A percentile compares a stretch with the other conserved stretches of the same genome.
Conservation (phyloP, 2,888 invertebrate species). For the Dilophus febrilis region DNA sequence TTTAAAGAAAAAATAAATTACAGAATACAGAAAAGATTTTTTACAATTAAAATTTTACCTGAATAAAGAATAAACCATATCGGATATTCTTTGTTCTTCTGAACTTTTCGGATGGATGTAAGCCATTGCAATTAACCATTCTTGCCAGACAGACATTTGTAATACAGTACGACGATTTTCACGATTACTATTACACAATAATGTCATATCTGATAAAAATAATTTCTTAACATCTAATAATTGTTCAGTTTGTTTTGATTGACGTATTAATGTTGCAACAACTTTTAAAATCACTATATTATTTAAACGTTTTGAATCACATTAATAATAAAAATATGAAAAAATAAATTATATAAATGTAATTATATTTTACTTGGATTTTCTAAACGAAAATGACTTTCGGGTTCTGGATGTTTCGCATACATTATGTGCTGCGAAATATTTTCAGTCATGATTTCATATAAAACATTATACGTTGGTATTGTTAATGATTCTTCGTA, state of each 20-base stretch:
- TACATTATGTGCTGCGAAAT: constrained; percentile 90
- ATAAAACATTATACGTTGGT: constrained; percentile 95
- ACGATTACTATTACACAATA: constrained; percentile 89
- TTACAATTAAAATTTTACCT: constrained; percentile 4
- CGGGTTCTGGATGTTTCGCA: constrained; percentile 87
- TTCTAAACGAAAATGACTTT: constrained; percentile 84
- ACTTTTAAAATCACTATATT: constrained; percentile 92
- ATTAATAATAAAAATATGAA: not conserved
- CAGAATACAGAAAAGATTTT: no score
- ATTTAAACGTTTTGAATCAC: not conserved
- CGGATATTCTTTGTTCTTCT: constrained; percentile 91
- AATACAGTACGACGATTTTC: constrained; percentile 94
- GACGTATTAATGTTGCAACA: constrained; percentile 88
- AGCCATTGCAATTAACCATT: constrained; percentile 97
- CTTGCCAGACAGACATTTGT: constrained; percentile 99
- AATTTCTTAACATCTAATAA: constrained; percentile 85
- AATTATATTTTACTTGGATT: constrained; percentile 68
- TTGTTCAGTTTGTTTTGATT: constrained; percentile 87
- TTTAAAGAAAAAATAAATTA: no score
- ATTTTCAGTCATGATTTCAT: constrained; percentile 96
- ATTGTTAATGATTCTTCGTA: constrained; percentile 80
- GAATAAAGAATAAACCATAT: constrained; percentile 96
- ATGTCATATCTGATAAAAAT: constrained; percentile 96
- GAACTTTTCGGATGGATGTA: constrained; percentile 92
- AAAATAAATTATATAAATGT: constrained; percentile 4